Base-by-base conservation (phyloP, 1,140 invertebrate species). In the Pogonomyrmex californicus region DNA sequence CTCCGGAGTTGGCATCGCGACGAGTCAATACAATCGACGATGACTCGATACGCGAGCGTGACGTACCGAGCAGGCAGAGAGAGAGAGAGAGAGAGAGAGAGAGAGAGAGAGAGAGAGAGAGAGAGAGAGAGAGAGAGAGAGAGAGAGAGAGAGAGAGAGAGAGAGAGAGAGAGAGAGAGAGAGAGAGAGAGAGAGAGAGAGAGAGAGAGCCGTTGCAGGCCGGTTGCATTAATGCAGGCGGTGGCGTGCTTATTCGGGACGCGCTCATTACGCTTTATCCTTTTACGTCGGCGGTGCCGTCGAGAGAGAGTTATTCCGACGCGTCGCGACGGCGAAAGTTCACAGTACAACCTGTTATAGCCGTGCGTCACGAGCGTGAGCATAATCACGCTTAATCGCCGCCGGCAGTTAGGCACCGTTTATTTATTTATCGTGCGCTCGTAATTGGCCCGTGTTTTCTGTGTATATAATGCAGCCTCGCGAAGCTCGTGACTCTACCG, bases 261-360 rank as follows among this genome's bases (percentile, higher is more conserved):
- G 78, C 77, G 78, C 77, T 68, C 73, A 63, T 87, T 75, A 66
- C 56, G 51, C 76, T 47, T 78, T 47, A 66, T 85, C 58, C 78
- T 88, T 86, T 86, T 38, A 7, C 36, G 23, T 65, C 78, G 47
- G 73, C 78, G 47, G 73, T 7, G 3, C 47, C 17, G 6, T 7
- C 51, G 36, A n/a, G 49, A 58, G 65, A 86, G 65, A 86, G 54
- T 75, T 60, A 60, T 88, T 76, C 30, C 44, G 51, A 60, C 60
- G 58, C 58, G 70, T 85, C 47, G 23, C 71, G 51, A 63, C 54
- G 49, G 88, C 68, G 86, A 90, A 90, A 90, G 85, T 87, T 49
- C 49, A 38, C 44, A 14, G 65, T 58, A 65, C n/a, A 41, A 58
- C 51, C 41, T 73, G 54, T 38, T 73, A 47, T 60, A 51, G 12